Percentiles rank a stretch among this genome's conserved stretches.
These are phyloP conservation scores for Umimayanthus kanabou DNA, from an alignment of 92 coral and sea anemone species.

Conservation along the genomic window DNA sequence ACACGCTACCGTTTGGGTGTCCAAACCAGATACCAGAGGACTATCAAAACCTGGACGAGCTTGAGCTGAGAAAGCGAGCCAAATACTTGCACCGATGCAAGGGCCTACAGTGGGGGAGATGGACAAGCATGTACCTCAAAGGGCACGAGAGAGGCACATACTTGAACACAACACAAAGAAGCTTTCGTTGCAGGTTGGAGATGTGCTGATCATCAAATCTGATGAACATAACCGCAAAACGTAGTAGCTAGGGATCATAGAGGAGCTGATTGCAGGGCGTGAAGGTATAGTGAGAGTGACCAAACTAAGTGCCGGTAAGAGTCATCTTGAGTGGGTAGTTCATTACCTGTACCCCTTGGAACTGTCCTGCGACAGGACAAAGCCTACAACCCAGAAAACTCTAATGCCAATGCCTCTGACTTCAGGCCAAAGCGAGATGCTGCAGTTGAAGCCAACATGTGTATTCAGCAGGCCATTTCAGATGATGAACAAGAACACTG, in stretches of 20 bases:
- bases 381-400: too few relatives aligned
- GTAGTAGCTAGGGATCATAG: slow-evolving; percentile 47
- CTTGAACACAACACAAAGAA: slow-evolving; percentile 8
- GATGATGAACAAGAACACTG: slow-evolving; percentile 19
- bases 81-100: background rate
- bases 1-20: background rate
- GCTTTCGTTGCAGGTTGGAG: background rate
- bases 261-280: too few relatives aligned
- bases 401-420: slow-evolving; percentile 9
- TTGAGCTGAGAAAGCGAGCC: slow-evolving; percentile 6
- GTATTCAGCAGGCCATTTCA: background rate
- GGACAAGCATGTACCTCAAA: slow-evolving; percentile 26
- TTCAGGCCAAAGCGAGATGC: slow-evolving; percentile 52
- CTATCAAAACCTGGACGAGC: too few relatives aligned
- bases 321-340: slow-evolving; percentile 10
- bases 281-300: slow-evolving; percentile 46
- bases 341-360: too few relatives aligned
- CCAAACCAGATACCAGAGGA: slow-evolving; percentile 35
- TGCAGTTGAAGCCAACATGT: slow-evolving; percentile 30
- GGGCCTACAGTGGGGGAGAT: slow-evolving; percentile 30
- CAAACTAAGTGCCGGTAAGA: slow-evolving; percentile 24
- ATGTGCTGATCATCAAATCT: slow-evolving; percentile 40
- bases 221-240: too few relatives aligned
- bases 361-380: slow-evolving; percentile 10
- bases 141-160: slow-evolving; percentile 44